Percentiles rank a stretch among this genome's conserved stretches.
These are phyloP conservation scores for Microcebus ravelobensis DNA, from an alignment of 2,113 vertebrate genomes.

Conservation along the genomic window DNA sequence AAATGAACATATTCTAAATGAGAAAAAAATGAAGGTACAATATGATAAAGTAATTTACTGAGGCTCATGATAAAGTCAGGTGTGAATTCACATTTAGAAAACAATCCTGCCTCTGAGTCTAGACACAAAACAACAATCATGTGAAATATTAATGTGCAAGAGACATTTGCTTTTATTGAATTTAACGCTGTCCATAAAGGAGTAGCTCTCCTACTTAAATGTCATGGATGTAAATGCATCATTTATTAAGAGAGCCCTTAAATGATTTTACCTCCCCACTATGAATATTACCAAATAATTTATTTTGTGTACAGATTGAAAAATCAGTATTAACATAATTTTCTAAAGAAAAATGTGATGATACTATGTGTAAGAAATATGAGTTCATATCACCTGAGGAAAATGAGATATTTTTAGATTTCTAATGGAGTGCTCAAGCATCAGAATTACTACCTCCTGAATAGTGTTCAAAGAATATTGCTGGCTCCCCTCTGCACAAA, in stretches of 20 bases:
- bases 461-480: slow-evolving; percentile 16
- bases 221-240: background rate
- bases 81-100: slow-evolving; percentile 6
- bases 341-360: background rate
- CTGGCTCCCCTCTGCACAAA: background rate
- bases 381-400: background rate
- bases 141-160: background rate
- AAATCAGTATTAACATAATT: background rate
- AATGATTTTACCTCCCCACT: background rate
- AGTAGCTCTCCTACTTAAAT: background rate
- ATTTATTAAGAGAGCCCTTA: background rate
- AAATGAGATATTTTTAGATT: background rate
- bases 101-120: background rate
- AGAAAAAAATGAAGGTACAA: background rate
- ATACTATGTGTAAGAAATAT: background rate
- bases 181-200: background rate
- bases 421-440: background rate
- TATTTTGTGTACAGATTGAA: background rate
- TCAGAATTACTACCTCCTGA: slow-evolving; percentile 3
- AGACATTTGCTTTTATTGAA: background rate
- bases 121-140: background rate
- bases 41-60: background rate
- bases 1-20: background rate
- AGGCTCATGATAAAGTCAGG: background rate
- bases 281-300: background rate